Percentiles rank a stretch among this genome's conserved stretches.
phyloP scores from a whole-genome alignment of 2,797 vertebrate species.

The Clarias laeviceps region DNA sequence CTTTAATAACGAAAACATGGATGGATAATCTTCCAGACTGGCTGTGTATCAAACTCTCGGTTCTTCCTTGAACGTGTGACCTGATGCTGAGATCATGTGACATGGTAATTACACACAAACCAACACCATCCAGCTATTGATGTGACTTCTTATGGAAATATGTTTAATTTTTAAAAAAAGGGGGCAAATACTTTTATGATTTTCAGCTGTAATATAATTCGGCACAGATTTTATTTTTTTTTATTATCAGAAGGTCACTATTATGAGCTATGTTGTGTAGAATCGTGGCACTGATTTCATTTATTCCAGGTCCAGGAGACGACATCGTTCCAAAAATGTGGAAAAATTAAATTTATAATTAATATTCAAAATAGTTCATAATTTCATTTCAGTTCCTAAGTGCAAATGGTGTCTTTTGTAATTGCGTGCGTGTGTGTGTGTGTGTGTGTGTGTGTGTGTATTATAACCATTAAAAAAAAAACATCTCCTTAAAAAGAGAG shows the following conservation, averaged over 20 bases:
- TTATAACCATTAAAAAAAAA: constrained; percentile 30
- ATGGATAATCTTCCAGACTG: too few relatives aligned
- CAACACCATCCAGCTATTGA: not conserved
- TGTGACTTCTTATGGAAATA: not conserved
- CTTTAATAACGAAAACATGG: too few relatives aligned
- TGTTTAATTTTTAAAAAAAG: not conserved
- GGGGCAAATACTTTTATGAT: not conserved
- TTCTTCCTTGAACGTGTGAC: not conserved
- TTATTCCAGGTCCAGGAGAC: not conserved
- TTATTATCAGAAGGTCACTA: not conserved
- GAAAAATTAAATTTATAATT: too few relatives aligned
- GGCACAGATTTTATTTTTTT: not conserved
- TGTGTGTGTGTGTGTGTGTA: constrained; percentile 43
- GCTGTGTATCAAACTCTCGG: not conserved
- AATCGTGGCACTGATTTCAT: not conserved
- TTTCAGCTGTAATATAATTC: not conserved
- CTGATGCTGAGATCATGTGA: not conserved
- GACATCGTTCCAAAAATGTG: not conserved
- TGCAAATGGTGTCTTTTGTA: constrained; percentile 18
- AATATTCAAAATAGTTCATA: too few relatives aligned
- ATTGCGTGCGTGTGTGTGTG: constrained; percentile 53
- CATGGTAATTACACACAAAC: not conserved
- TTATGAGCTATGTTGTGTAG: not conserved
- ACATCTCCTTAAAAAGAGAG: constrained; percentile 34
- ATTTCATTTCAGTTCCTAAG: not conserved